Base-by-base conservation (phyloP, 2,797 vertebrate species). In the Pipistrellus pygmaeus region DNA sequence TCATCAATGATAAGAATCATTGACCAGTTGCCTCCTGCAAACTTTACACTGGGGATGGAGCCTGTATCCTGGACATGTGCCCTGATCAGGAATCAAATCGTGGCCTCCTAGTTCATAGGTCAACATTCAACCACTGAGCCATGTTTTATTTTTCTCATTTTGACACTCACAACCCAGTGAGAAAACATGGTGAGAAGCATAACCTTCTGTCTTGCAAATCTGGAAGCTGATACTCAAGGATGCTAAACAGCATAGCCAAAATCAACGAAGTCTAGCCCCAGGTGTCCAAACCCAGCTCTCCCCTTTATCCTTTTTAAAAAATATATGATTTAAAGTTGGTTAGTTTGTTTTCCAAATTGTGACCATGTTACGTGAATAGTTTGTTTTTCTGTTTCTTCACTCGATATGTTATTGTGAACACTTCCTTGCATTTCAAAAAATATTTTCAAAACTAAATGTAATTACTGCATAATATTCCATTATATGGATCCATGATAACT, bases 391-490 rank as follows among this genome's bases (percentile, higher is more conserved):
- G 30, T 1, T 41, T 88, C 94, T 88, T 60, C 27, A 90, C 25
- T 75, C 85, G 25, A 46, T 75, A 64, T 35, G 55, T 90, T 53
- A 80, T 66, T 66, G 53, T 46, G 21, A 92, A 77, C 21, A 48
- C 2, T 72, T 95, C 27, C 51, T 81, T 57, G 48, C 25, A 8
- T 18, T 75, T 91, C 84, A 8, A 60, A 85, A 72, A 32, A 41
- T 69, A 35, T 57, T 93, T 90, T 85, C 60, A 73, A 93, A 92
- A 82, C n/a, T 68, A 83, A 8, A 71, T 85, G 80, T 41, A 77
- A 41, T 66, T 68, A n/a, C 32, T 89, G 0, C 23, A 48, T 77
- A 92, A 77, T 85, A 92, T 78, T 66, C 51, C 5, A 62, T 73
- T 68, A 84, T 27, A 35, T 38, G 8, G 72, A 85, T 30, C 11